Evolutionary conservation across 2,888 invertebrate genomes (phyloP).

Genomic region (Drosophila subquinaria): DNA sequence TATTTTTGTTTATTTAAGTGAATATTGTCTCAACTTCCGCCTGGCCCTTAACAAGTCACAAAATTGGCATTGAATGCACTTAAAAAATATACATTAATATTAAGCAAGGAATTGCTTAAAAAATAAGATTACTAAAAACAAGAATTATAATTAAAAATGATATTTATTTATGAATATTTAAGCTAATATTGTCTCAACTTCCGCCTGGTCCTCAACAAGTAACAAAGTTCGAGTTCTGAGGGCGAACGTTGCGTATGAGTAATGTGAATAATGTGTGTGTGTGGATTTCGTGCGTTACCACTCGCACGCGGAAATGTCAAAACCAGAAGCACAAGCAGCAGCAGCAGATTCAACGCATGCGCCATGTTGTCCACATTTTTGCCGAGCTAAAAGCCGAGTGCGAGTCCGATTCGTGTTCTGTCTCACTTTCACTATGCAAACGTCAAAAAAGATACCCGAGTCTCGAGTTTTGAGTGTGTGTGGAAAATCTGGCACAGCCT

Average conservation of each 20-base stretch:
- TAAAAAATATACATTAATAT: too few species aligned
- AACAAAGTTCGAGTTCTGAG: slow-evolving; percentile 1
- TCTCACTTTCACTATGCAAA: slow-evolving; percentile 56
- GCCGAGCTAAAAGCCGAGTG: slow-evolving; percentile 10
- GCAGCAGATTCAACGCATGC: slow-evolving; percentile 55
- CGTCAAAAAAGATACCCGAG: slow-evolving; percentile 26
- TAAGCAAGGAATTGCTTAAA: too few species aligned
- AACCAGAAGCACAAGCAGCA: slow-evolving; percentile 11
- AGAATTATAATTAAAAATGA: background rate
- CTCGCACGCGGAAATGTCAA: slow-evolving; percentile 44
- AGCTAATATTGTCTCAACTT: background rate
- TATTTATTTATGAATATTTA: background rate
- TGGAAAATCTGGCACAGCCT: slow-evolving; percentile 38
- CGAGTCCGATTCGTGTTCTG: background rate
- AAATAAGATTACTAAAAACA: background rate
- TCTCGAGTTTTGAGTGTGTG: background rate
- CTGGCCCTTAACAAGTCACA: slow-evolving; percentile 49
- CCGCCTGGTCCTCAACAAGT: slow-evolving; percentile 49
- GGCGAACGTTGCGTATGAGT: slow-evolving; percentile 32
- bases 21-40: background rate
- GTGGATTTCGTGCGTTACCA: slow-evolving; percentile 24
- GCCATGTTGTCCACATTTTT: slow-evolving; percentile 16
- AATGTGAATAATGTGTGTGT: slow-evolving; percentile 14
- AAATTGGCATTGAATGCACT: background rate
- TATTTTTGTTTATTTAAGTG: background rate